Evolutionary conservation across 2,113 vertebrate genomes (phyloP), one percentile per base, ranked within the genome.

Genomic region (Pontoporia blainvillei): DNA sequence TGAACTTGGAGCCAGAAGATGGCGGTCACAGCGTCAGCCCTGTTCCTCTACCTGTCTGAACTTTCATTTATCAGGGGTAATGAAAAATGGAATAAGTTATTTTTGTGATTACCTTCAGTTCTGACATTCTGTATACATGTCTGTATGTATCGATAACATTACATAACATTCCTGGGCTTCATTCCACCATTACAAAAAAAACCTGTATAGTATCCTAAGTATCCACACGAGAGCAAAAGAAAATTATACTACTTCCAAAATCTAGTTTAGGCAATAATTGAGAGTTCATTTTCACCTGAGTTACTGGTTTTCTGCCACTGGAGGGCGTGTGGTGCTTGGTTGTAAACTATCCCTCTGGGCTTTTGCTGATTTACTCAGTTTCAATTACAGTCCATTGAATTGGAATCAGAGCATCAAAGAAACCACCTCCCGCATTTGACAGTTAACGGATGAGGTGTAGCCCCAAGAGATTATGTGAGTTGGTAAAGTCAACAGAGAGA

Each of bases 301-400:
- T 71, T 96, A 64, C 25, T n/a, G 39, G 9, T 73, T 36, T 96
- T 27, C 39, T n/a, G 61, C 97, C 98, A 97, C 97, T 95, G 87
- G 97, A 95, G 97, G 97, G 97, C 96, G 89, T 66, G 13, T 34
- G 8, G 49, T 9, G 61, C 82, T 95, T 67, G 82, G 41, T 62
- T 97, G 82, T 96, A 86, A 97, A 97, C 87, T 36, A 27, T 20
- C 46, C 5, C 59, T 54, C 59, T 11, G 20, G 5, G 12, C 11
- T 91, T 91, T 54, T 2, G 31, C 1, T n/a, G 12, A 54, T 39
- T 78, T n/a, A 25, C 23, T 84, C 17, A 71, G 66, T 52, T 82
- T 66, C 8, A 46, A 27, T 72, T 88, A 85, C 31, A 59, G 15
- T 91, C 71, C 57, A 9, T 52, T 78, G 62, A 31, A 44, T 31